A percentile compares a stretch with the other conserved stretches of the same genome.
Evolutionary conservation across 1,140 invertebrate species (phyloP).

Genomic region (Brachionus manjavacas): DNA sequence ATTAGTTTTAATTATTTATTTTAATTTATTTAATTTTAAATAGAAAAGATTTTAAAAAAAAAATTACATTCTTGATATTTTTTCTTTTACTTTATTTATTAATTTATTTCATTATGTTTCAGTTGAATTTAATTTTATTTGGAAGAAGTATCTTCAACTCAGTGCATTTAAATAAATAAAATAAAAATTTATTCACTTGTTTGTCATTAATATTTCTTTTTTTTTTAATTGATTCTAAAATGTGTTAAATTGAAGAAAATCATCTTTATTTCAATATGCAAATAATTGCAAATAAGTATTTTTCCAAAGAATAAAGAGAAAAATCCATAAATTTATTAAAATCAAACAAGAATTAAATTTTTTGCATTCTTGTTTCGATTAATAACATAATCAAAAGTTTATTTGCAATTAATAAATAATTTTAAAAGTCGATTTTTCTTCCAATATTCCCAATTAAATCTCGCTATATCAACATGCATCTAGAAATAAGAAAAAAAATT

Average conservation of each 20-base stretch:
- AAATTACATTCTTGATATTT: too few species aligned
- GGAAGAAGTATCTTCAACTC: too few species aligned
- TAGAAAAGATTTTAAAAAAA: too few species aligned
- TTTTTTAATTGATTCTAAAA: too few species aligned
- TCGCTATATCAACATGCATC: not conserved
- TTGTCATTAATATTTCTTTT: too few species aligned
- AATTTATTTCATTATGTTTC: too few species aligned
- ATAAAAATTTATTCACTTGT: too few species aligned
- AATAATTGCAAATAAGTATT: not conserved
- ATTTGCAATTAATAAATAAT: slow-evolving; percentile 24
- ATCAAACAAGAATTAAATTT: not conserved
- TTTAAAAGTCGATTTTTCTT: not conserved
- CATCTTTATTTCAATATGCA: not conserved
- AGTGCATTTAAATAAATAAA: too few species aligned
- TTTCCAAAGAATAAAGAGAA: not conserved
- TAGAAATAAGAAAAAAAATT: not conserved
- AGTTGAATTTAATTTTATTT: too few species aligned
- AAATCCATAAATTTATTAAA: not conserved
- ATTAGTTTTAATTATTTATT: too few species aligned
- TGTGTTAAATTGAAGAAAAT: not conserved
- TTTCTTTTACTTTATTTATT: too few species aligned
- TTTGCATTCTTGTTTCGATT: not conserved
- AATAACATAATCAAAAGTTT: slow-evolving; percentile 21
- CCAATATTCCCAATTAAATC: slow-evolving; percentile 25
- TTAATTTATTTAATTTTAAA: too few species aligned